Evolutionary conservation across 2,888 invertebrate genomes (phyloP), one percentile per base, ranked within the genome.

Genomic region (Drosophila falleni): DNA sequence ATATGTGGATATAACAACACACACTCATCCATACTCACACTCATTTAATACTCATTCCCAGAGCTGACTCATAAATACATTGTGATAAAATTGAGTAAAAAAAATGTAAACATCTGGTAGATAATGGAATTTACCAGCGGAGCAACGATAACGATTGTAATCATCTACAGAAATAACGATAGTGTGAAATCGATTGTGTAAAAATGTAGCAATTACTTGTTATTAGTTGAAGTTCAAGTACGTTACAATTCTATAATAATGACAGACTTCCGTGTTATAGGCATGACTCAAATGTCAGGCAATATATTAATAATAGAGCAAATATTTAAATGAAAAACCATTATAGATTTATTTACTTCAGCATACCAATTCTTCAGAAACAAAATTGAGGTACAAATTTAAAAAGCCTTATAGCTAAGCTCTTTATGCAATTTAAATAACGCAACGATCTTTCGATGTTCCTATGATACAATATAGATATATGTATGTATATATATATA

Each of bases 301-400:
- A 42, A n/a, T 5, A 2, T 11, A 35, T 50, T n/a, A 39, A 13
- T 33, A 8, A 8, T 46, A 46, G 6, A 46, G 13, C 11, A 13
- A 29, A 35, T 35, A 19, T 51, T 79, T 66, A 35, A 80, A 53
- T 86, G 65, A 82, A 71, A 72, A 74, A 76, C 78, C 78, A 72
- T 81, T 69, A 58, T 78, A 67, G 69, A 73, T 87, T 71, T 89
- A 81, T 84, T 84, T 81, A 89, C 73, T 84, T 62, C 84, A 88
- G 88, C 80, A 75, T 88, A 88, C 86, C 81, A 81, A 78, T 85
- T 81, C 74, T 71, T 86, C 68, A 78, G 76, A 68, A 87, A 74
- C 74, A 87, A 66, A 67, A 69, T 51, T 81, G 76, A 87, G 88
- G 82, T 89, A 88, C 76, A 89, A 87, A 88, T 88, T 85, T 80